Evolutionary conservation across 2,888 invertebrate genomes (phyloP).

Genomic region (Napeogenes inachia): DNA sequence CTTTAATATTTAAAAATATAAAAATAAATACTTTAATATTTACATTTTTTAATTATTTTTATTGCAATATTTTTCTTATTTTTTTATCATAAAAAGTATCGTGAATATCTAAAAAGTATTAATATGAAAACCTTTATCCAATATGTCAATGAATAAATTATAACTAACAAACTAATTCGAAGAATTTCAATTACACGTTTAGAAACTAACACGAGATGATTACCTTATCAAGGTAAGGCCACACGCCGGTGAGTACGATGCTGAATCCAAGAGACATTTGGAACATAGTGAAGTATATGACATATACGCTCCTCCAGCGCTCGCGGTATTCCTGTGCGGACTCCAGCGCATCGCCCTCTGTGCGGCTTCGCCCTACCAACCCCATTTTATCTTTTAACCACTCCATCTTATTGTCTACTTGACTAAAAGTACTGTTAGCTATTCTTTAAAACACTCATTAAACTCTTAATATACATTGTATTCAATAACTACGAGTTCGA

Average conservation of each 20-base stretch:
- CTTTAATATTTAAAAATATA: no score
- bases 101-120: no score
- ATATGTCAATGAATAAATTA: not conserved
- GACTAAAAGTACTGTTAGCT: conserved; percentile 14
- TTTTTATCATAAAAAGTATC: no score
- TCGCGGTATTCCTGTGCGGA: conserved; percentile 80
- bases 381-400: conserved; percentile 43
- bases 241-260: conserved; percentile 90
- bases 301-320: conserved; percentile 87
- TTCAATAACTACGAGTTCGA: conserved; percentile 8
- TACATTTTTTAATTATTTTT: no score
- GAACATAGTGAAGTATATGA: conserved; percentile 93
- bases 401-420: conserved; percentile 42
- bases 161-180: not conserved
- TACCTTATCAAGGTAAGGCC: conserved; percentile 92
- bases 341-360: conserved; percentile 72
- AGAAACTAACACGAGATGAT: not conserved
- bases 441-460: conserved; percentile 11
- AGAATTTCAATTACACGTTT: not conserved
- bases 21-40: no score
- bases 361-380: conserved; percentile 35
- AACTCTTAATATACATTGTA: conserved; percentile 7
- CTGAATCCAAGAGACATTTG: conserved; percentile 93
- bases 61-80: no score
- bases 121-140: not conserved